Evolutionary conservation across 2,113 vertebrate species (phyloP).

Genomic region (Synodontis membranacea): DNA sequence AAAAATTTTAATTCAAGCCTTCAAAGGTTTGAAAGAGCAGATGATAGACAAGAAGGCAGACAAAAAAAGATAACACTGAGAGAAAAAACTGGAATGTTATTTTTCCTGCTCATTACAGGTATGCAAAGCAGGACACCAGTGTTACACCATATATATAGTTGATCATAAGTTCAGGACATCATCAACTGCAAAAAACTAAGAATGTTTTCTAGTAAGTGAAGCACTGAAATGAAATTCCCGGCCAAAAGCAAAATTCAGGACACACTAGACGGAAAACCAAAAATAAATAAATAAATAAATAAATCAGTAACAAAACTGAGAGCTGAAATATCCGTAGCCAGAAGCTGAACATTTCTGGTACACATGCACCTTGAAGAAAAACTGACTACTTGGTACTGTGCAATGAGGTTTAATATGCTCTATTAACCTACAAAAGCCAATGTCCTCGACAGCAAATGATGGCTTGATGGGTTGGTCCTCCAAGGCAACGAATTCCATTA

Average conservation of each 20-base stretch:
- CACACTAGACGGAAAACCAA: not conserved
- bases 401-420: not conserved
- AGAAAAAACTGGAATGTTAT: not conserved
- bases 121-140: not conserved
- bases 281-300: not conserved
- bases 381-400: not conserved
- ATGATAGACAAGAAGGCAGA: not conserved
- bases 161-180: not conserved
- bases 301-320: not conserved
- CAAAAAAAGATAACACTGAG: not conserved
- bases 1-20: constrained; percentile 3
- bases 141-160: not conserved
- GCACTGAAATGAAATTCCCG: not conserved
- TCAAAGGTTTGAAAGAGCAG: not conserved
- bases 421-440: not conserved
- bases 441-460: not conserved
- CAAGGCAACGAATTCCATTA: not conserved
- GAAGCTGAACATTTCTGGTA: not conserved
- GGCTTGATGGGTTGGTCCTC: too few relatives aligned
- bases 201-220: not conserved
- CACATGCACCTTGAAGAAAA: not conserved
- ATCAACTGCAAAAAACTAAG: not conserved
- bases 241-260: not conserved
- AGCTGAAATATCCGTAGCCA: not conserved
- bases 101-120: not conserved